phyloP scores from a whole-genome alignment of 2,888 invertebrate genomes.

The Drosophila percnosoma region DNA sequence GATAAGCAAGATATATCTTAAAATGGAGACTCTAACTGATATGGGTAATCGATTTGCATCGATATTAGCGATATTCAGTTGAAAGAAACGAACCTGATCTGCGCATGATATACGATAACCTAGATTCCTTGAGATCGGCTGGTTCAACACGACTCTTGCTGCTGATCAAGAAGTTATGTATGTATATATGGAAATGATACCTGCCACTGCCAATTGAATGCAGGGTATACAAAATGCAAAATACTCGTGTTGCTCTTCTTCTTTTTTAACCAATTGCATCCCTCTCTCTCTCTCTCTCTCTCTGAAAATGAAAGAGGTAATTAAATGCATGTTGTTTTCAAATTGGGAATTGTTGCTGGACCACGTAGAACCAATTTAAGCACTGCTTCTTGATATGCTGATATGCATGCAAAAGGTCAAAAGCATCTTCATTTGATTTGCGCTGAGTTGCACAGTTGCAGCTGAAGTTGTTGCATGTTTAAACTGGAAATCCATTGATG shows the following conservation, averaged over 20 bases:
- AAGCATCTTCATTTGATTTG: slow-evolving; percentile 3
- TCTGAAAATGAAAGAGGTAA: slow-evolving; percentile 7
- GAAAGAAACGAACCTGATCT: background rate
- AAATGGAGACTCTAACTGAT: background rate
- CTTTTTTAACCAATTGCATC: background rate
- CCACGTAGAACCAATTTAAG: slow-evolving; percentile 20
- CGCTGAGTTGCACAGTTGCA: background rate
- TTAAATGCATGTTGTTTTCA: slow-evolving; percentile 15
- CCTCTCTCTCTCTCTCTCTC: background rate
- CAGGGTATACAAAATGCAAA: slow-evolving; percentile 12
- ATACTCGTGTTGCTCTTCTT: background rate
- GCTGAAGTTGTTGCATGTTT: background rate
- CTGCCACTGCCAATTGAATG: background rate
- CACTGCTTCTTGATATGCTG: slow-evolving; percentile 13
- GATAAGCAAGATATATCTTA: background rate
- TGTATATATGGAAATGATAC: background rate
- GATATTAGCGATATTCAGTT: background rate
- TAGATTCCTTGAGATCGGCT: background rate
- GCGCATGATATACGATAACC: background rate
- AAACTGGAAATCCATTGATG: slow-evolving; percentile 13
- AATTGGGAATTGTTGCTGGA: slow-evolving; percentile 10
- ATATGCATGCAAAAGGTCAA: slow-evolving; percentile 29
- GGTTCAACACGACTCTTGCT: background rate
- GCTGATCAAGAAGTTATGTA: background rate
- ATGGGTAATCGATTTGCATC: background rate